Evolutionary conservation across 2,888 invertebrate genomes (phyloP).

Genomic region (Acleris literana): DNA sequence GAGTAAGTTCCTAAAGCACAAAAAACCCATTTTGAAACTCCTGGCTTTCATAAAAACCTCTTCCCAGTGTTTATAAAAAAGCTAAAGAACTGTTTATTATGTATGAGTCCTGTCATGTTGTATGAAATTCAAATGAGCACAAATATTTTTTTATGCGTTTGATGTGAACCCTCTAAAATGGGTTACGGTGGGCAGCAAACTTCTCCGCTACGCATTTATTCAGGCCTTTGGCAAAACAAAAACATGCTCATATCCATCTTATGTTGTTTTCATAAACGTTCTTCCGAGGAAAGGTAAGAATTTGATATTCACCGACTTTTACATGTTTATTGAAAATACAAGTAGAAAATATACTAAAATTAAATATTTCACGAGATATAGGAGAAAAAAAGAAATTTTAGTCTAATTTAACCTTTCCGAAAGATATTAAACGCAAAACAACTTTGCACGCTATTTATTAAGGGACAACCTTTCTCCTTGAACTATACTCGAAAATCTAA

Average conservation of each 20-base stretch:
- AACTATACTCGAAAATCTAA: too few species aligned
- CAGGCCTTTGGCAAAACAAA: constrained; percentile 20
- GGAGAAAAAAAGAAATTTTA: too few species aligned
- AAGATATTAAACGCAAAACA: too few species aligned
- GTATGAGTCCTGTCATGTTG: constrained; percentile 62
- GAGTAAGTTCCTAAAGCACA: too few species aligned
- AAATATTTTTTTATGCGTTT: constrained; percentile 72
- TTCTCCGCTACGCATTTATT: constrained; percentile 26
- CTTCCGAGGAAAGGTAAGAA: background rate
- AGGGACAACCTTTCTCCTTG: too few species aligned
- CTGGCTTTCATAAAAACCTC: background rate
- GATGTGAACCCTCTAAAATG: constrained; percentile 59
- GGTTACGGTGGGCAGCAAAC: constrained; percentile 45
- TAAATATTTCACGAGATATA: too few species aligned
- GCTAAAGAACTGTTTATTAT: constrained; percentile 59
- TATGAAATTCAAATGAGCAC: constrained; percentile 75
- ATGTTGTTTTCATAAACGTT: constrained; percentile 10
- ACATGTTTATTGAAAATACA: too few species aligned
- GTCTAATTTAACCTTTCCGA: too few species aligned
- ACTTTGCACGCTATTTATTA: too few species aligned
- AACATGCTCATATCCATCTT: constrained; percentile 11
- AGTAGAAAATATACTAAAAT: too few species aligned
- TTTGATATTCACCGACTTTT: background rate
- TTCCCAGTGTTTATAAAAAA: constrained; percentile 15
- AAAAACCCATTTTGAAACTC: too few species aligned